Evolutionary conservation across 2,113 vertebrate genomes (phyloP).

Genomic region (Benitochromis conjunctus): DNA sequence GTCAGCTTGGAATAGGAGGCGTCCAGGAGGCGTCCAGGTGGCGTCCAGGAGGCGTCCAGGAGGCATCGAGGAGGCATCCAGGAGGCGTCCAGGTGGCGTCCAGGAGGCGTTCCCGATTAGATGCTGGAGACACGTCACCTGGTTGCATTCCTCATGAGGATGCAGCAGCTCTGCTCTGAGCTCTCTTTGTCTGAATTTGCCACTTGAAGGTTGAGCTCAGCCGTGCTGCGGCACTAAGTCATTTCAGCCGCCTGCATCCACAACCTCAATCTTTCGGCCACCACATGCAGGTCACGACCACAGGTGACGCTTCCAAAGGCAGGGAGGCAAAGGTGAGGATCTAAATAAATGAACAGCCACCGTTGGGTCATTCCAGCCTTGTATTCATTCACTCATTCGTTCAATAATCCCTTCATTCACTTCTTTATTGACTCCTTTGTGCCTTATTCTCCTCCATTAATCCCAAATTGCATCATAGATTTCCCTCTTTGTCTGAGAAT

Average conservation of each 20-base stretch:
- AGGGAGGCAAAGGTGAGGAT: accelerated
- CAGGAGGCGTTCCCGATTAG: not conserved
- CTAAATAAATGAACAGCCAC: not conserved
- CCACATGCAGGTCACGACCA: too few species aligned
- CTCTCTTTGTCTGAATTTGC: not conserved
- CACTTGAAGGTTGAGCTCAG: accelerated
- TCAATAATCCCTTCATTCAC: not conserved
- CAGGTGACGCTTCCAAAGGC: not conserved
- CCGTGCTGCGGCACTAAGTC: not conserved
- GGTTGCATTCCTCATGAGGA: accelerated
- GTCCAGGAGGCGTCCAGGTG: too few species aligned
- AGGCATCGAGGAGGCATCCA: too few species aligned
- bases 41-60: too few species aligned
- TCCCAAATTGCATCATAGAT: not conserved
- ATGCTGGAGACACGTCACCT: not conserved
- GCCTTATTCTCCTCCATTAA: not conserved
- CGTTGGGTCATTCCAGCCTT: not conserved
- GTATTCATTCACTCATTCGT: not conserved
- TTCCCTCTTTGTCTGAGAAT: not conserved
- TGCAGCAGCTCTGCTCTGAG: not conserved
- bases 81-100: too few species aligned
- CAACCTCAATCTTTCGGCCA: not conserved
- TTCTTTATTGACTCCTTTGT: not conserved
- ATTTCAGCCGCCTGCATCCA: not conserved
- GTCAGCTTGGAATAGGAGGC: not conserved